Conservation (phyloP, 2,113 vertebrate genomes). For the Columba livia region DNA sequence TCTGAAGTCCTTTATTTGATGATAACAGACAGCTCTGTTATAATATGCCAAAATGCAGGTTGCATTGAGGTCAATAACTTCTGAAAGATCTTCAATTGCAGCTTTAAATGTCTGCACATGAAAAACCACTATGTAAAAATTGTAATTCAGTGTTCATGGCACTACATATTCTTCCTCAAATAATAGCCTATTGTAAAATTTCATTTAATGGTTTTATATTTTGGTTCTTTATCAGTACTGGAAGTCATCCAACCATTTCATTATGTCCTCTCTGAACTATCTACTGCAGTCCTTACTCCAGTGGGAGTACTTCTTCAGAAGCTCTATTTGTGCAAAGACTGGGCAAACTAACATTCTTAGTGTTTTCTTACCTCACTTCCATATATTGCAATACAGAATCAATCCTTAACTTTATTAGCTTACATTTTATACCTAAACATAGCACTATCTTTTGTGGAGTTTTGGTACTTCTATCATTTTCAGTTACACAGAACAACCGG, state of each 20-base stretch:
- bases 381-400: not conserved
- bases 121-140: not conserved
- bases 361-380: not conserved
- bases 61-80: conserved; percentile 67
- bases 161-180: not conserved
- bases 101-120: conserved; percentile 70
- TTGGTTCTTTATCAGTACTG: not conserved
- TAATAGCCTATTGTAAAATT: not conserved
- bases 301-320: not conserved
- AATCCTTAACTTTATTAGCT: not conserved
- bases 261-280: not conserved
- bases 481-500: not conserved
- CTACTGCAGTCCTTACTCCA: not conserved
- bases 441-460: not conserved
- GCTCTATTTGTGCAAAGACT: not conserved
- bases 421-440: not conserved
- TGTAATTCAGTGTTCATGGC: not conserved
- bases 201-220: not conserved
- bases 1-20: conserved; percentile 69
- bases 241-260: not conserved
- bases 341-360: not conserved
- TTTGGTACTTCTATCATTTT: not conserved
- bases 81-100: conserved; percentile 77
- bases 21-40: conserved; percentile 80
- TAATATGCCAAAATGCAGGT: conserved; percentile 75